Percentiles rank a stretch among this genome's conserved stretches.
These are phyloP conservation scores for Catharus minimus DNA, from an alignment of 2,113 vertebrate genomes.

Conservation along the genomic window DNA sequence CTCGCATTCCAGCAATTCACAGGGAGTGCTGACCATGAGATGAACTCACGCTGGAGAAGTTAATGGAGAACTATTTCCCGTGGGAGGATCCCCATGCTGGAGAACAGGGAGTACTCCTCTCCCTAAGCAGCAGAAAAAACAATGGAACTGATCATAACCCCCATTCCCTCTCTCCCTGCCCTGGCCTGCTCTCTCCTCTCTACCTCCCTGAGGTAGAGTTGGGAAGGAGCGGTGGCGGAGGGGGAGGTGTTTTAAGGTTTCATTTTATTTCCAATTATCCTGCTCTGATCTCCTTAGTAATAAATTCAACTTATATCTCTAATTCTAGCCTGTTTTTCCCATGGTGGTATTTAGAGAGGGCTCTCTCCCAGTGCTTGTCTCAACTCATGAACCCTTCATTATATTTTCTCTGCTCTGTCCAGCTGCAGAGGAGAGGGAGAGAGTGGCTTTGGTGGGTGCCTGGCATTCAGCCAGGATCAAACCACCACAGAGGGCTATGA, in stretches of 20 bases:
- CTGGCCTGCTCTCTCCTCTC: too few relatives aligned
- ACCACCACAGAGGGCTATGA: neutral
- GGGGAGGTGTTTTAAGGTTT: neutral
- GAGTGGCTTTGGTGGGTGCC: neutral
- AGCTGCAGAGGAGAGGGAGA: neutral
- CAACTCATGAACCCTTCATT: neutral
- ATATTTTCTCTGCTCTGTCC: neutral
- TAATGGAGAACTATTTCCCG: neutral
- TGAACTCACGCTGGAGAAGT: neutral
- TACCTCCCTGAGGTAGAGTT: neutral
- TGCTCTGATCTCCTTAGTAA: neutral
- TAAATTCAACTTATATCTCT: neutral
- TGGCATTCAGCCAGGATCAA: neutral
- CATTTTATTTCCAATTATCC: neutral
- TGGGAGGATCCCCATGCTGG: neutral
- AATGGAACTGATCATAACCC: neutral
- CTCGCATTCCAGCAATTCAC: accelerated
- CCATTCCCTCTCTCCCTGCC: neutral
- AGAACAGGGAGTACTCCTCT: neutral
- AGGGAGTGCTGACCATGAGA: neutral
- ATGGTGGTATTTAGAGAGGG: neutral
- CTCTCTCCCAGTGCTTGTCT: neutral
- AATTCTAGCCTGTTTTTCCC: neutral
- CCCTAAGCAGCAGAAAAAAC: neutral
- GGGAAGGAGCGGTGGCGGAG: neutral